phyloP scores from a whole-genome alignment of 2,888 invertebrate species.

The Leptogaster cylindrica region DNA sequence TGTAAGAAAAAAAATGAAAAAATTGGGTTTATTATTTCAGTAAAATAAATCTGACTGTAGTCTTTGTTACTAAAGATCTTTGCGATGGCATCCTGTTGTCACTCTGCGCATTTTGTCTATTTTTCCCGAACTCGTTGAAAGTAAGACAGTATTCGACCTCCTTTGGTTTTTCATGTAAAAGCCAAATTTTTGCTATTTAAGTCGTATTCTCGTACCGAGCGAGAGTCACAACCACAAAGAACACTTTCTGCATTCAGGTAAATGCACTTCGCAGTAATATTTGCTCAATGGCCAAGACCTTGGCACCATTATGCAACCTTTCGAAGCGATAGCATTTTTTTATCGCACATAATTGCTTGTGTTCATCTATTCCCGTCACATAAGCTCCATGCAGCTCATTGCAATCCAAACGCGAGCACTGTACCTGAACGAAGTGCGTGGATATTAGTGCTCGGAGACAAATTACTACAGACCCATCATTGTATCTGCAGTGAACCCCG shows the following conservation, averaged over 20 bases:
- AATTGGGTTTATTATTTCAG: too few species aligned
- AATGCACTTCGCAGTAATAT: constrained; percentile 43
- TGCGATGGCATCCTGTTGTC: too few species aligned
- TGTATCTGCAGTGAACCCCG: background rate
- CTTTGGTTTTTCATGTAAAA: constrained; percentile 24
- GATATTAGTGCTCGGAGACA: background rate
- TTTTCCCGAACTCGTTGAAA: background rate
- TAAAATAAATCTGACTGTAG: too few species aligned
- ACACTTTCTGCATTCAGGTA: constrained; percentile 36
- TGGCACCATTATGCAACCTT: constrained; percentile 49
- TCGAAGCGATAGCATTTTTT: constrained; percentile 40
- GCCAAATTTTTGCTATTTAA: constrained; percentile 17
- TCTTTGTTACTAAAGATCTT: too few species aligned
- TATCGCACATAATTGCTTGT: constrained; percentile 11
- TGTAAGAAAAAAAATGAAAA: too few species aligned
- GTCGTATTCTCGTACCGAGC: background rate
- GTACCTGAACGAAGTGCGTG: constrained; percentile 25
- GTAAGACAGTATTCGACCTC: constrained; percentile 8
- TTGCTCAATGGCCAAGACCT: constrained; percentile 46
- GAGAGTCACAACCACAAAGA: constrained; percentile 17
- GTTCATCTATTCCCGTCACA: constrained; percentile 38
- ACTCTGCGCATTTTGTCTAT: too few species aligned
- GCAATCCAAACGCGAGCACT: background rate
- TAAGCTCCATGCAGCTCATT: constrained; percentile 3
- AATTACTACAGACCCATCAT: background rate